These are phyloP conservation scores for Trachythela sp. DNA, from an alignment of 64 coral and sea anemone species.

Conservation along the genomic window DNA sequence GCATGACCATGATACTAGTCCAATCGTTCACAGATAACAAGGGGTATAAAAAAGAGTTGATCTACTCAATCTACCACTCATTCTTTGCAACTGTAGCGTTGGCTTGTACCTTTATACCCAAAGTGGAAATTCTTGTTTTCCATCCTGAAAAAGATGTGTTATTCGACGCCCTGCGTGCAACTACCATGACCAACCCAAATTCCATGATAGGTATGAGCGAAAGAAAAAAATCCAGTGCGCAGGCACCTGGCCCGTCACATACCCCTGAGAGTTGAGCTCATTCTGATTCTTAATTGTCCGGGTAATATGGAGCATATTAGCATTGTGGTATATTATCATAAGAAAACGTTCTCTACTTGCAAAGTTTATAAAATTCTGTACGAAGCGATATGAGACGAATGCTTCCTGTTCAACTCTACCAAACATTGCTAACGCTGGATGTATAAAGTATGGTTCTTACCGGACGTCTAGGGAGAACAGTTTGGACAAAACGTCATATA, in stretches of 20 bases:
- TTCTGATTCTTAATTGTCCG: no score
- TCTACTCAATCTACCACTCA: background rate
- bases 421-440: no score
- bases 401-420: no score
- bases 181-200: background rate
- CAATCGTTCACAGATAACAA: background rate
- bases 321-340: no score
- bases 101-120: background rate
- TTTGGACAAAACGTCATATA: no score
- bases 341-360: no score
- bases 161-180: background rate
- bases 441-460: no score
- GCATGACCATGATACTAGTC: background rate
- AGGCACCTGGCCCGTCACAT: background rate
- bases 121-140: background rate
- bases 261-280: background rate
- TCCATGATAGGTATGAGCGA: background rate
- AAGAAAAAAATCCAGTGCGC: background rate
- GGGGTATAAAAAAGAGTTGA: background rate
- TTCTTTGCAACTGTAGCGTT: background rate
- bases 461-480: no score
- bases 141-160: background rate
- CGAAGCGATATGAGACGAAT: no score
- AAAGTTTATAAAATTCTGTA: no score
- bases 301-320: no score